Base-by-base conservation (phyloP, 2,888 invertebrate genomes). In the Odontothrips loti region DNA sequence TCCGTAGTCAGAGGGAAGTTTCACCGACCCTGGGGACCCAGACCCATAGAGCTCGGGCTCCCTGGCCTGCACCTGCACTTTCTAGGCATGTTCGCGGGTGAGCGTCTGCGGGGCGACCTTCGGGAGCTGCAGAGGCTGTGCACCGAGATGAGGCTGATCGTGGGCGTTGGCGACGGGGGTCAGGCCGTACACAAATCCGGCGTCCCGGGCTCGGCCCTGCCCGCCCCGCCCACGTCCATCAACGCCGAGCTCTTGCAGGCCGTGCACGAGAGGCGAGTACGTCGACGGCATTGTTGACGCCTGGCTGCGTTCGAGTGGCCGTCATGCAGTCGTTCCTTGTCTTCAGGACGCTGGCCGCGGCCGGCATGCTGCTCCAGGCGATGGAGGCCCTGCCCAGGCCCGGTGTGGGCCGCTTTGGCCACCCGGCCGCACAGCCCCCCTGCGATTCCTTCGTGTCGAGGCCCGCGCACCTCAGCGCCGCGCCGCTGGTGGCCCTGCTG, bases 61-160 rank as follows among this genome's bases (percentile, higher is more conserved):
- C 12, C 80, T 68, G 23, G 80, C 29, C 47, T 10, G 27, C n/a
- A 58, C 11, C 4, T n/a, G 23, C n/a, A 23, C 48, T 6, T 23
- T 1, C 29, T n/a, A 11, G 43, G 47, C 58, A 63, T 23, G 43
- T 34, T 68, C n/a, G 11, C 47, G 20, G 68, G 75, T 20, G 68
- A 80, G 80, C 47, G 47, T 20, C n/a, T 80, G 34, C 34, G 80
- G 43, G 29, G n/a, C 27, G 80, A 80, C 63, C 43, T 80, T 20
- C 63, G 68, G 12, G 47, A 20, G 12, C 29, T 80, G 29, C 63
- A 75, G 58, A 20, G 34, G 43, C 34, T 68, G 80, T 80, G 75
- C 43, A 43, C 63, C 10, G 63, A 43, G 17, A 47, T 75, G 68
- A 12, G 68, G 68, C 12, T 27, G 11, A 10, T 8, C 11, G 27